phyloP scores from a whole-genome alignment of 2,113 vertebrate genomes.

The Sylvicapra grimmia region DNA sequence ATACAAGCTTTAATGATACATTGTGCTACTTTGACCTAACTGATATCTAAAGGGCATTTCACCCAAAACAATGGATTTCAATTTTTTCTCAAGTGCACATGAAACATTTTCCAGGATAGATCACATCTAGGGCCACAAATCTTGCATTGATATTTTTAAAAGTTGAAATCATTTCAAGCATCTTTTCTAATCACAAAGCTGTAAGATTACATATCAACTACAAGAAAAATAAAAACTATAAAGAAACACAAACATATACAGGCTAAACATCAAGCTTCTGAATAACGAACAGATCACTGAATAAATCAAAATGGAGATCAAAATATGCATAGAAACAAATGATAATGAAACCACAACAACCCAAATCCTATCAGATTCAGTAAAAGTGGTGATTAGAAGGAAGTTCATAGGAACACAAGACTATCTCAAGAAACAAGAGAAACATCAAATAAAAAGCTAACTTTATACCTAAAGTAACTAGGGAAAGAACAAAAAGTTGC shows the following conservation, averaged over 20 bases:
- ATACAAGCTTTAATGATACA: background rate
- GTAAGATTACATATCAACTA: background rate
- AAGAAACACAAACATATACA: background rate
- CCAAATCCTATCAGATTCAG: background rate
- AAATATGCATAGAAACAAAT: background rate
- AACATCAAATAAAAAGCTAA: background rate
- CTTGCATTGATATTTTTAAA: background rate
- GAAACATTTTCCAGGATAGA: background rate
- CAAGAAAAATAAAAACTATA: background rate
- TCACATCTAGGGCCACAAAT: background rate
- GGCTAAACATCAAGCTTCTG: background rate
- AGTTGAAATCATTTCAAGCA: background rate
- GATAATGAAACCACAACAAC: background rate
- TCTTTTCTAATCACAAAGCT: background rate
- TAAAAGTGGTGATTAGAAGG: background rate
- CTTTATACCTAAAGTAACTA: background rate
- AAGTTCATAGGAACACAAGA: background rate
- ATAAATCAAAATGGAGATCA: background rate
- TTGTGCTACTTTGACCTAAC: background rate
- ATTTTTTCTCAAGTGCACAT: background rate
- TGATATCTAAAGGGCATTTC: background rate
- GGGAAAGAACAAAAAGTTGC: background rate
- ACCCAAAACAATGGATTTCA: background rate
- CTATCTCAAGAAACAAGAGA: background rate
- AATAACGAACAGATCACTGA: background rate